Base-by-base conservation (phyloP, 2,113 vertebrate genomes). In the Cochlearius cochlearius region DNA sequence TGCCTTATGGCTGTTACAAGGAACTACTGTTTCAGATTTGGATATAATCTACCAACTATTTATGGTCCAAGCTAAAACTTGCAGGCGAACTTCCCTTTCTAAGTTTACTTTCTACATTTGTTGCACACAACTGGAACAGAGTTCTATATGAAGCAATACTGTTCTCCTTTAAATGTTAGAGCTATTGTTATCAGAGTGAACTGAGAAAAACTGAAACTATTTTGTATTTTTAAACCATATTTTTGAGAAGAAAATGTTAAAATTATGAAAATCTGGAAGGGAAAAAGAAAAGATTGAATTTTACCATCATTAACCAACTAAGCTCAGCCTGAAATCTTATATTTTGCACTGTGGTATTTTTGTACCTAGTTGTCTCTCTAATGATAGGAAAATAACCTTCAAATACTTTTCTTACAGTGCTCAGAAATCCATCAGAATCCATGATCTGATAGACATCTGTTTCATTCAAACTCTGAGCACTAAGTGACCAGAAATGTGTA, bases 401-500 rank as follows among this genome's bases (percentile, higher is more conserved):
- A 25, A 41, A 30, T 25, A 1, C 0, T 81, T 80, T 86, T 56
- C 7, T 55, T 55, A 12, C 5, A 6, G 43, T 66, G 8, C 18
- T 29, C 20, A 4, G 15, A 56, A 92, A 58, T 45, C 43, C 15
- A 4, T 14, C 21, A 45, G 26, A 41, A 19, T 29, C 39, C 6
- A 53, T 17, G 6, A 29, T 16, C 39, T 47, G 38, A 55, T 0
- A 80, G 47, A 67, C 5, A 11, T 6, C 38, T 2, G 0, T 78
- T 89, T 53, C 18, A 9, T 32, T 78, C 36, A 38, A 68, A 77
- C 4, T 47, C 30, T 55, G 26, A 72, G 14, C 5, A 55, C 41
- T 64, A 73, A 52, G 11, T 36, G 39, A 66, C 17, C 30, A 73
- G 13, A 69, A 71, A 88, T 8, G 3, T 36, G 21, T n/a, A 74